Evolutionary conservation across 2,797 vertebrate genomes (phyloP).

Genomic region (Decapterus maruadsi): DNA sequence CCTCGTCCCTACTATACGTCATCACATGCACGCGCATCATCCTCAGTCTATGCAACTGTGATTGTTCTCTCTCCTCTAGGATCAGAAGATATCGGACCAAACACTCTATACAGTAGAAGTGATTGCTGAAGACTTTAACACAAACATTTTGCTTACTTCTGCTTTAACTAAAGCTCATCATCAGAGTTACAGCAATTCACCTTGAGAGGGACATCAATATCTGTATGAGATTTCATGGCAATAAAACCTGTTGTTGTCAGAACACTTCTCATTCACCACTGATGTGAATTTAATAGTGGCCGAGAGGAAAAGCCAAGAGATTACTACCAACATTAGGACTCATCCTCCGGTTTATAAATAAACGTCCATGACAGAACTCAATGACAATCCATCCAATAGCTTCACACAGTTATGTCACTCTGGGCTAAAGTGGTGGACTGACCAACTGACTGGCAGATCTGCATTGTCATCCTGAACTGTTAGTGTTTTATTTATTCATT

Average conservation of each 20-base stretch:
- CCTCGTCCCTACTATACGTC: no score
- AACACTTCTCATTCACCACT: background rate
- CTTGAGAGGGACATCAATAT: background rate
- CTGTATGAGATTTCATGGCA: background rate
- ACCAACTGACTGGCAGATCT: background rate
- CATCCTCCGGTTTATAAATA: background rate
- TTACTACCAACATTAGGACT: background rate
- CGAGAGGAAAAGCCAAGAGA: background rate
- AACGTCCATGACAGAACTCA: background rate
- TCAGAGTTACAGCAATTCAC: background rate
- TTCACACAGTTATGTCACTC: background rate
- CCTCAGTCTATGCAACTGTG: no score
- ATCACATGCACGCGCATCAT: no score
- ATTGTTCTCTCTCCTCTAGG: no score
- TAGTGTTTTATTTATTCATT: no score
- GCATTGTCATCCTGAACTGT: background rate
- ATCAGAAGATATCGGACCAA: no score
- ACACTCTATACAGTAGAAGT: no score
- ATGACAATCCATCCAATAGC: background rate
- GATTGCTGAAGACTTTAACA: no score
- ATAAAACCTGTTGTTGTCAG: background rate
- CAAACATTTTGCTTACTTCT: no score
- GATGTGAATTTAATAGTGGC: background rate
- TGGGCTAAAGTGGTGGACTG: background rate
- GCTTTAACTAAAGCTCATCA: background rate